A percentile compares a stretch with the other conserved stretches of the same genome.
Evolutionary conservation across 1,140 invertebrate species (phyloP).

Genomic region (Drosophila sechellia): DNA sequence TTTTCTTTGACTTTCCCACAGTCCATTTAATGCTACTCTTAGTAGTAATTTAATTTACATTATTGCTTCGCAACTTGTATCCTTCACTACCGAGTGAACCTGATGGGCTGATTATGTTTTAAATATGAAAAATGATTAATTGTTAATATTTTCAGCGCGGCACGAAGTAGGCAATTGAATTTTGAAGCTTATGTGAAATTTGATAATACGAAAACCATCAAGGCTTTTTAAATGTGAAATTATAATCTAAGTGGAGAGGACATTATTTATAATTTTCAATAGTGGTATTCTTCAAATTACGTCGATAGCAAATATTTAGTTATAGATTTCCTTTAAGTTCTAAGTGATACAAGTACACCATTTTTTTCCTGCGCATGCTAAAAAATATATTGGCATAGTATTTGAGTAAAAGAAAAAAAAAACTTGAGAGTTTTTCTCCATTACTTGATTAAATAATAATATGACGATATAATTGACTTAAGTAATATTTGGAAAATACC

Average conservation of each 20-base stretch:
- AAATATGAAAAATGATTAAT: no score
- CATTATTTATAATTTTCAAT: neutral
- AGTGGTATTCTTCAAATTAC: neutral
- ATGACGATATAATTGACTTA: conserved; percentile 42
- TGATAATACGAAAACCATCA: neutral
- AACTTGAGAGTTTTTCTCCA: conserved; percentile 16
- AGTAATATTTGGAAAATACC: conserved; percentile 46
- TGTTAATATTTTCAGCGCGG: neutral
- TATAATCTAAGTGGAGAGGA: neutral
- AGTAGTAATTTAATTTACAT: no score
- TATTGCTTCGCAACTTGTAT: no score
- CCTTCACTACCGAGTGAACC: no score
- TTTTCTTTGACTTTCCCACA: neutral
- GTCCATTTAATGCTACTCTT: no score
- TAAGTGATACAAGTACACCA: no score
- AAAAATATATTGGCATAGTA: conserved; percentile 12
- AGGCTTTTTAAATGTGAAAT: neutral
- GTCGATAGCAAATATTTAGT: neutral
- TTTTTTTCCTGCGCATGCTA: neutral
- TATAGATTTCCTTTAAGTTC: neutral
- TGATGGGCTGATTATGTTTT: no score
- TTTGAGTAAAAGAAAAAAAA: neutral
- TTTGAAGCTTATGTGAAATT: neutral
- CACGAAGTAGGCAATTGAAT: neutral
- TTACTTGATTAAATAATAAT: conserved; percentile 28